Evolutionary conservation across 1,140 invertebrate species (phyloP).

Genomic region (Plutomurus gul): DNA sequence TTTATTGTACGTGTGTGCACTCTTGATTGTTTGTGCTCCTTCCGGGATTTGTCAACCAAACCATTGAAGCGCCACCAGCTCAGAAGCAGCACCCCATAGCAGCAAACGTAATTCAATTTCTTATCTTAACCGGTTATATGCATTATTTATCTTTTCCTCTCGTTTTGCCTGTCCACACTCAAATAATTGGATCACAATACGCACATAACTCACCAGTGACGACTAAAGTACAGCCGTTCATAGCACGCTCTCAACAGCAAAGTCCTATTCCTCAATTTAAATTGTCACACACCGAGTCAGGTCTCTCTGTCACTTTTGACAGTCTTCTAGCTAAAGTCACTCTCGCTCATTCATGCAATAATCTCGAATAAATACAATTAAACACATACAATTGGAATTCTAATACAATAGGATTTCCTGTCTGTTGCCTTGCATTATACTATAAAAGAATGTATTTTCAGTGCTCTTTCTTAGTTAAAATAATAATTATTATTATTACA

Average conservation of each 20-base stretch:
- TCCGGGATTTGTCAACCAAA: slow-evolving; percentile 15
- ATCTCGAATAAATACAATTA: too few relatives aligned
- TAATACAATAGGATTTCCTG: slow-evolving; percentile 21
- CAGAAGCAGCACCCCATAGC: background rate
- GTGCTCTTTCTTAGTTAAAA: background rate
- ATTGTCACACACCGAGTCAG: background rate
- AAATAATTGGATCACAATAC: slow-evolving; percentile 30
- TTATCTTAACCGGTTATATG: slow-evolving; percentile 24
- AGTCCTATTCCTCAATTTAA: too few relatives aligned
- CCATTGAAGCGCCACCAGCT: background rate
- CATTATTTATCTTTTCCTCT: background rate
- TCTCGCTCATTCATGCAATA: too few relatives aligned
- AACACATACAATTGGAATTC: too few relatives aligned
- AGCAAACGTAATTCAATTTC: slow-evolving; percentile 20
- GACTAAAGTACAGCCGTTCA: too few relatives aligned
- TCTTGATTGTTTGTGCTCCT: background rate
- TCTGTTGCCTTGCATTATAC: background rate
- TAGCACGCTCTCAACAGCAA: too few relatives aligned
- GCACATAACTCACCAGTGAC: too few relatives aligned
- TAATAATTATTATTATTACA: too few relatives aligned
- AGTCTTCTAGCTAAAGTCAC: too few relatives aligned
- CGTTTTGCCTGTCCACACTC: background rate
- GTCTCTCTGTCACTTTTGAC: too few relatives aligned
- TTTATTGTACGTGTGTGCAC: background rate
- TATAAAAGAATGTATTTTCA: background rate